A percentile compares a stretch with the other conserved stretches of the same genome.
phyloP scores from a whole-genome alignment of 1,140 invertebrate genomes.

The Eumaeus atala region DNA sequence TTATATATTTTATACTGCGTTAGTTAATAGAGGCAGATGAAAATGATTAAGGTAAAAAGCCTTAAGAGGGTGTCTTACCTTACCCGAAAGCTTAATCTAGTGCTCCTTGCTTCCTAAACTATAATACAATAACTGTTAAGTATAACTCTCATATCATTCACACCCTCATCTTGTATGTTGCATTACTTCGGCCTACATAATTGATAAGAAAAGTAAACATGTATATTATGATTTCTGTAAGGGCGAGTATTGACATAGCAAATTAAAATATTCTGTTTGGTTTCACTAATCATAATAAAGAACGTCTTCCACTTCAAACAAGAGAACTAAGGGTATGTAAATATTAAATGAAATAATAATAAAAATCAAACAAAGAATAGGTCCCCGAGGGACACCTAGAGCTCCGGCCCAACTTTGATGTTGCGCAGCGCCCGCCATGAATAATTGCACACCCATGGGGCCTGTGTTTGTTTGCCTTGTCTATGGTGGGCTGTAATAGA shows the following conservation, averaged over 20 bases:
- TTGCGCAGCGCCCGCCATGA: conserved; percentile 33
- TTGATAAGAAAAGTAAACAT: background rate
- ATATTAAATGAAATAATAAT: conserved; percentile 16
- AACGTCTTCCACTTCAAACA: conserved; percentile 2
- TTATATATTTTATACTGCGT: too few relatives aligned
- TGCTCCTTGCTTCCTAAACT: too few relatives aligned
- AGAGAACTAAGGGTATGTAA: conserved; percentile 7
- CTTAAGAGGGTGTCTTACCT: too few relatives aligned
- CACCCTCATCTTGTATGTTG: background rate
- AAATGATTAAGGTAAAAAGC: too few relatives aligned
- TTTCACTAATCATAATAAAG: conserved; percentile 5
- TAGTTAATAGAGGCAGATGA: too few relatives aligned
- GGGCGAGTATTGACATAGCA: conserved; percentile 1
- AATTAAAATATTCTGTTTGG: background rate
- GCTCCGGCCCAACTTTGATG: conserved; percentile 39
- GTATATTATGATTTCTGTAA: too few relatives aligned
- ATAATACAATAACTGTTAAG: too few relatives aligned
- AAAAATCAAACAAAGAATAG: conserved; percentile 35
- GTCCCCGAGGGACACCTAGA: conserved; percentile 28
- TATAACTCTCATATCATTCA: too few relatives aligned
- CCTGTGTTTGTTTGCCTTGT: conserved; percentile 31
- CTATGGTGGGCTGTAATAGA: conserved; percentile 39
- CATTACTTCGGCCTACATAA: background rate
- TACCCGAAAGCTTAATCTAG: too few relatives aligned
- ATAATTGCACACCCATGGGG: conserved; percentile 43